phyloP scores from a whole-genome alignment of 2,113 vertebrate genomes.

The Penelope pileata region DNA sequence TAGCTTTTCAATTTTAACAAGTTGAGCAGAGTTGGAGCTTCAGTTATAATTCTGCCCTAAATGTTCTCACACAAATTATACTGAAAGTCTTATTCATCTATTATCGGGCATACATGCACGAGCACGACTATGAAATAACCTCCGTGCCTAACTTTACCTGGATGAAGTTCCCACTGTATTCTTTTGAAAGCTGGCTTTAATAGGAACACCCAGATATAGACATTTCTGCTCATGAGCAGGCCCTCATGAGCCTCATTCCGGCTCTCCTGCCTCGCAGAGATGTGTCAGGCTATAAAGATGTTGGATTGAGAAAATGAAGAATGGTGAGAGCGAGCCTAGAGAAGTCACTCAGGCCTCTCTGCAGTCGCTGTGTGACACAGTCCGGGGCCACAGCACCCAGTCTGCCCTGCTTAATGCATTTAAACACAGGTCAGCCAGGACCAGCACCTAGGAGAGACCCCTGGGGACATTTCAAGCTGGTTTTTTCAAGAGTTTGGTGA shows the following conservation, averaged over 20 bases:
- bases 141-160: background rate
- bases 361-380: background rate
- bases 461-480: accelerated
- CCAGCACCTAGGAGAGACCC: background rate
- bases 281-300: background rate
- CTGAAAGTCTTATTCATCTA: background rate
- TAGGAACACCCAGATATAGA: background rate
- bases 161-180: background rate
- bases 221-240: background rate
- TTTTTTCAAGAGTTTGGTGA: background rate
- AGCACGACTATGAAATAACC: background rate
- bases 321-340: background rate
- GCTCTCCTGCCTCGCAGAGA: background rate
- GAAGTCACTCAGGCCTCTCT: background rate
- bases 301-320: background rate
- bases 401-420: background rate
- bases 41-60: background rate
- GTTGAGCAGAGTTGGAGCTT: background rate
- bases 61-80: background rate
- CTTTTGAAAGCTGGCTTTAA: background rate
- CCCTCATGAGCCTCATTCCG: background rate
- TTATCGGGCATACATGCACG: background rate
- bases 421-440: background rate
- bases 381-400: background rate
- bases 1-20: background rate